These are phyloP conservation scores for Epinephelus coioides DNA, from an alignment of 2,797 vertebrate species.

Conservation along the genomic window DNA sequence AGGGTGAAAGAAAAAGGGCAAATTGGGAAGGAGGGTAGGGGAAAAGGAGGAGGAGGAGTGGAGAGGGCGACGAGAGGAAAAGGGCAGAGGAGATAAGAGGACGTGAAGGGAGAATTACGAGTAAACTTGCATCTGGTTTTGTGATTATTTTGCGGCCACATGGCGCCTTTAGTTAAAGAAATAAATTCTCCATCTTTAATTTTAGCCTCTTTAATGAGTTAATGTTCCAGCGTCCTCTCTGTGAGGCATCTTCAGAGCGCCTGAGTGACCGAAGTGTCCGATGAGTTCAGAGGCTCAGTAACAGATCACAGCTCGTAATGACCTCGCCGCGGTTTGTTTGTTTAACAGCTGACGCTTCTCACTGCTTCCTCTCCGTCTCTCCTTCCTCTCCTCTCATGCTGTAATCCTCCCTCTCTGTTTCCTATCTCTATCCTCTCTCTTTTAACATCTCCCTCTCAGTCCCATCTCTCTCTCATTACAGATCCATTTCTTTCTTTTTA, in stretches of 20 bases:
- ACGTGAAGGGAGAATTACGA: no score
- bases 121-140: no score
- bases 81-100: not conserved
- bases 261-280: not conserved
- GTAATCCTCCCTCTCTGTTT: conserved; percentile 28
- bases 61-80: no score
- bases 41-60: no score
- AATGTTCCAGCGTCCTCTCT: no score
- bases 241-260: not conserved
- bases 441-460: conserved; percentile 36
- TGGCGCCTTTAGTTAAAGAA: no score
- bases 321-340: conserved; percentile 10
- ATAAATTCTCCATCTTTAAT: no score
- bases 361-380: not conserved
- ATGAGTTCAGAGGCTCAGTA: not conserved
- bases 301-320: not conserved
- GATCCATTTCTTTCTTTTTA: conserved; percentile 60
- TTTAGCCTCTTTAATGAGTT: no score
- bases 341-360: conserved; percentile 13
- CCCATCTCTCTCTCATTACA: conserved; percentile 58
- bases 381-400: not conserved
- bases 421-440: conserved; percentile 30
- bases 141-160: no score
- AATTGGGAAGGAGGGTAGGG: no score
- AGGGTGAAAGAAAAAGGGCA: not conserved